Percentiles rank a stretch among this genome's conserved stretches.
Evolutionary conservation across 2,797 vertebrate species (phyloP).

Genomic region (Kryptolebias ocellatus): DNA sequence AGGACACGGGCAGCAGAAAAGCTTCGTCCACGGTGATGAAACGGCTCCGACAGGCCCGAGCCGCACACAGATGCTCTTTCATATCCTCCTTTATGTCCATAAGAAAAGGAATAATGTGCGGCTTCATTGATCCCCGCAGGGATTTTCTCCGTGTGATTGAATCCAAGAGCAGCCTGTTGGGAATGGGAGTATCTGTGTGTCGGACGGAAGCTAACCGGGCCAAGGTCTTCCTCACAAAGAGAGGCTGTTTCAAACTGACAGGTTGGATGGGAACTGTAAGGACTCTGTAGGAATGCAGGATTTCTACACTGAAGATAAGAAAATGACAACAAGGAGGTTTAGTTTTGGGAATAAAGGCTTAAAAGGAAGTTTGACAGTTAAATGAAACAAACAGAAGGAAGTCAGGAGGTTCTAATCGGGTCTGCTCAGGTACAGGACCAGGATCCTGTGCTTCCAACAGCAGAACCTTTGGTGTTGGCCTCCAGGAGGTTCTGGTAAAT

Average conservation of each 20-base stretch:
- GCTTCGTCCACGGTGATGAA: neutral
- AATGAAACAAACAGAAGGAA: neutral
- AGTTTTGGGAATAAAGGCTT: neutral
- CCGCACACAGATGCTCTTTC: neutral
- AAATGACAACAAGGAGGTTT: neutral
- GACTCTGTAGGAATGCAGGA: neutral
- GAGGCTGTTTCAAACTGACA: constrained; percentile 1
- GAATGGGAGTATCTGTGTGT: constrained; percentile 6
- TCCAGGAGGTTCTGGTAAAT: too few species aligned
- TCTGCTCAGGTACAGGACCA: too few species aligned
- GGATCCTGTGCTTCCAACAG: too few species aligned
- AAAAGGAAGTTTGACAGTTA: neutral
- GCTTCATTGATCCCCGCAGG: constrained; percentile 23
- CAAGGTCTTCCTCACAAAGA: constrained; percentile 10
- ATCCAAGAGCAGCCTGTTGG: constrained; percentile 12
- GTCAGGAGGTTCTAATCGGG: too few species aligned
- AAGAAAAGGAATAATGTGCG: constrained; percentile 20
- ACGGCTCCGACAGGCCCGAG: neutral
- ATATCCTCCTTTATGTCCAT: constrained; percentile 12
- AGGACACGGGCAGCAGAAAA: neutral
- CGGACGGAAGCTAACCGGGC: neutral
- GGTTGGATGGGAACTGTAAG: neutral
- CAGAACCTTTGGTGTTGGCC: too few species aligned
- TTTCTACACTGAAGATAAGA: neutral
- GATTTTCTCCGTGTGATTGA: constrained; percentile 14